Conservation (phyloP, 2,113 vertebrate species). For the Bathybates hornii region DNA sequence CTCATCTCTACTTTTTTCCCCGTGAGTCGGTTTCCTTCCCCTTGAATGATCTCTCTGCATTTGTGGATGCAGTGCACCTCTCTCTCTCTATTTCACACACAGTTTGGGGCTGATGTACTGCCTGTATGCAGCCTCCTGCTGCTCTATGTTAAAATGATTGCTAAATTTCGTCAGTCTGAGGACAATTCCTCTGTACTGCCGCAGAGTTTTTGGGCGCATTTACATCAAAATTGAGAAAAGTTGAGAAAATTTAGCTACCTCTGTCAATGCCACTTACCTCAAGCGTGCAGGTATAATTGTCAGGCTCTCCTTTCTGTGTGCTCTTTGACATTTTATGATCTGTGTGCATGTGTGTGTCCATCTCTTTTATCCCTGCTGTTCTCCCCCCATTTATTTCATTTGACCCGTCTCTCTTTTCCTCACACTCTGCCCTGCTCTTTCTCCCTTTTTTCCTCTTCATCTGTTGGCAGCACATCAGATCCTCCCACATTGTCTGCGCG, state of each 20-base stretch:
- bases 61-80: not conserved
- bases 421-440: not conserved
- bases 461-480: slow-evolving; percentile 4
- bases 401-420: slow-evolving; percentile 21
- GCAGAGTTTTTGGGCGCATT: not conserved
- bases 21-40: not conserved
- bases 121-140: slow-evolving; percentile 18
- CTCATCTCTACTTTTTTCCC: not conserved
- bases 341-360: not conserved
- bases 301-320: not conserved
- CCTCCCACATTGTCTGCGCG: not conserved
- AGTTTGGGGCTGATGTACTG: not conserved
- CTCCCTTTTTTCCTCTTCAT: not conserved
- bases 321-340: not conserved
- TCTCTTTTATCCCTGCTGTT: not conserved
- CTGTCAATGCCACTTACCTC: not conserved
- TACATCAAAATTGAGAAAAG: not conserved
- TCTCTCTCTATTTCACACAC: not conserved
- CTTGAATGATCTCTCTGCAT: slow-evolving; percentile 20
- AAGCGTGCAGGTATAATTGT: not conserved
- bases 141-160: not conserved
- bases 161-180: not conserved
- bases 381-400: slow-evolving; percentile 17
- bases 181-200: not conserved
- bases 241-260: not conserved